Base-by-base conservation (phyloP, 2,888 invertebrate species). In the Autographa gamma region DNA sequence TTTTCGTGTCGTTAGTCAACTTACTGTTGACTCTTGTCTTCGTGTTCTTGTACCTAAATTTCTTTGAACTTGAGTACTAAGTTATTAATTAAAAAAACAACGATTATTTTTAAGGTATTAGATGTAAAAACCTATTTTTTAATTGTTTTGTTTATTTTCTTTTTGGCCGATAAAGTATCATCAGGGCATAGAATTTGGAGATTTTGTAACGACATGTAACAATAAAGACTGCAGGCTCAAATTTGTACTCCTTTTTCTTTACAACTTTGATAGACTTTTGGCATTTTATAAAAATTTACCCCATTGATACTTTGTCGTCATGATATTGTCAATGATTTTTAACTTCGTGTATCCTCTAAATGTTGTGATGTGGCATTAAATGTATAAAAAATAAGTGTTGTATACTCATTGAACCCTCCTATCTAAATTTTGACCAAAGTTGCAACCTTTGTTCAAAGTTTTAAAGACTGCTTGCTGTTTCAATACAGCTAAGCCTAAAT, bases 221-320 rank as follows among this genome's bases (percentile, higher is more conserved):
- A 13, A 3, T 56, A 56, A 56, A 56, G 54, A 25, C 54, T 56
- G 54, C 25, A 13, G 19, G 54, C 19, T 56, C 56, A 63, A 32
- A 61, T 43, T 25, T 41, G 18, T 54, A 64, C 56, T 58, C 58
- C 58, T 38, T 41, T 25, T 64, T 64, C 25, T 16, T 38, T 41
- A 38, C n/a, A 58, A 64, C 56, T 56, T 64, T 64, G 58, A 64
- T 58, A 64, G 11, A 58, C 25, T 32, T 56, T 66, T 52, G 34
- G 3, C 18, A 65, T 66, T 72, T 61, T 54, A 19, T 62, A 63
- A 31, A 16, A 5, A 48, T 25, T 56, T 56, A 56, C n/a, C n/a
- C 48, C 48, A 16, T 48, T n/a, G n/a, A 48, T 48, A 48, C 48
- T 48, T 43, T 43, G 8, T 43, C 16, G 16, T 43, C 43, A 43